These are phyloP conservation scores for Ditylenchus weischeri DNA, from an alignment of 2,888 invertebrate species.

Conservation along the genomic window DNA sequence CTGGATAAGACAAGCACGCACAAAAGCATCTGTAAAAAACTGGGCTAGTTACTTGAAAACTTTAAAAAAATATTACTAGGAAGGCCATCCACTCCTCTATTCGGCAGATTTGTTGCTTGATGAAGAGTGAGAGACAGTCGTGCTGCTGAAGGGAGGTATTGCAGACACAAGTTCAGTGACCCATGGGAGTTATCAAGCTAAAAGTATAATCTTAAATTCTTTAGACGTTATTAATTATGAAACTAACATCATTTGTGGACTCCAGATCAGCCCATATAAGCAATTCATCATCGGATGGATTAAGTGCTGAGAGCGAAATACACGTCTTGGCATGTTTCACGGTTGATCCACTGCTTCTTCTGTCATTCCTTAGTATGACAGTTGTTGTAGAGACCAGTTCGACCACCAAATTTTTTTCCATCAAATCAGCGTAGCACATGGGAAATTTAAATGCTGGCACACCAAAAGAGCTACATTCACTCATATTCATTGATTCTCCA, in stretches of 20 bases:
- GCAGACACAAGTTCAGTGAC: conserved; percentile 65
- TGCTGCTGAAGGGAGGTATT: conserved; percentile 65
- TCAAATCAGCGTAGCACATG: conserved; percentile 36
- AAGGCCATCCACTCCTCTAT: conserved; percentile 23
- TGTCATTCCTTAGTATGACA: not conserved
- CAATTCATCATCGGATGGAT: conserved; percentile 37
- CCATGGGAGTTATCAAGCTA: conserved; percentile 52
- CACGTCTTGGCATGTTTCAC: conserved; percentile 1
- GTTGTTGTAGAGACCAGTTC: conserved; percentile 22
- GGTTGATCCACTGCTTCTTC: not conserved
- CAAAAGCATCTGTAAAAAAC: conserved; percentile 13
- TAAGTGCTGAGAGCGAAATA: conserved; percentile 29
- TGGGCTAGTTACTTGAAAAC: not conserved
- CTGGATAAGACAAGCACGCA: conserved; percentile 14
- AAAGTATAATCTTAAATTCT: not conserved
- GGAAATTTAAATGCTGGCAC: conserved; percentile 29
- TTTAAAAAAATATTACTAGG: conserved; percentile 23
- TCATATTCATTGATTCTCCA: not conserved
- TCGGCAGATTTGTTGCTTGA: conserved; percentile 59
- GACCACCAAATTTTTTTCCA: conserved; percentile 29
- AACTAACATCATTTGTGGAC: conserved; percentile 23
- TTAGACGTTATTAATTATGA: not conserved
- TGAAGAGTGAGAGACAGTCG: conserved; percentile 66
- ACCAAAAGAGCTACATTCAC: not conserved
- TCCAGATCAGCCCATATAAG: conserved; percentile 36